Conservation (phyloP, 2,888 invertebrate species). For the Gari tellinella region DNA sequence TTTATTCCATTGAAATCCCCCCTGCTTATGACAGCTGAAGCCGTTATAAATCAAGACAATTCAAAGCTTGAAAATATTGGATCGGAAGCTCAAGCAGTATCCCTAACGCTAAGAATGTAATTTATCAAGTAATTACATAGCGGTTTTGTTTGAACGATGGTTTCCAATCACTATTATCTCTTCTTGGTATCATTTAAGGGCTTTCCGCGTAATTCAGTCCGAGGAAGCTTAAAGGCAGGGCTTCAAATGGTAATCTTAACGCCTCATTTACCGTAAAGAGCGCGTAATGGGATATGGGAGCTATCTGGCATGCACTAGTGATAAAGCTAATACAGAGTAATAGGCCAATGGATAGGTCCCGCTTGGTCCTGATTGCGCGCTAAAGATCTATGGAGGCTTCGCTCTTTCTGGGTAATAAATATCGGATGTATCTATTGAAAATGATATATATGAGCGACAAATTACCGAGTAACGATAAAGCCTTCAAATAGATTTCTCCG, state of each 20-base stretch:
- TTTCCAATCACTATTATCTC: slow-evolving; percentile 59
- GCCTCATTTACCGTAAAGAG: slow-evolving; percentile 61
- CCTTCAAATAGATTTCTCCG: no score
- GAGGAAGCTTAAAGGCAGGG: slow-evolving; percentile 45
- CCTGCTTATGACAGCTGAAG: slow-evolving; percentile 52
- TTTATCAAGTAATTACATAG: slow-evolving; percentile 66
- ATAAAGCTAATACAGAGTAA: slow-evolving; percentile 57
- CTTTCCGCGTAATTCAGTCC: slow-evolving; percentile 61
- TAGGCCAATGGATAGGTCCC: slow-evolving; percentile 7
- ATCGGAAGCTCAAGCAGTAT: slow-evolving; percentile 48
- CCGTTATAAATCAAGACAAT: slow-evolving; percentile 52
- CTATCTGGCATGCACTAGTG: slow-evolving; percentile 42
- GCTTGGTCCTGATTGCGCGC: neutral
- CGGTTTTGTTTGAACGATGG: slow-evolving; percentile 62
- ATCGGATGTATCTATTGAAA: no score
- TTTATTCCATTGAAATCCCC: slow-evolving; percentile 51
- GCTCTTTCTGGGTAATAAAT: no score
- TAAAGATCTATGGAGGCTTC: neutral
- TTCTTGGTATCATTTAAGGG: slow-evolving; percentile 58
- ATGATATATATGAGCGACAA: no score
- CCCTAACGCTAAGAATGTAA: slow-evolving; percentile 52
- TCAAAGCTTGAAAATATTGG: slow-evolving; percentile 49
- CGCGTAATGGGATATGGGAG: slow-evolving; percentile 43
- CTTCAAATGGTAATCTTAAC: slow-evolving; percentile 62
- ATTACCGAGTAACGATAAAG: no score